These are phyloP conservation scores for Littorina saxatilis DNA, from an alignment of 1,140 invertebrate species.

Conservation along the genomic window DNA sequence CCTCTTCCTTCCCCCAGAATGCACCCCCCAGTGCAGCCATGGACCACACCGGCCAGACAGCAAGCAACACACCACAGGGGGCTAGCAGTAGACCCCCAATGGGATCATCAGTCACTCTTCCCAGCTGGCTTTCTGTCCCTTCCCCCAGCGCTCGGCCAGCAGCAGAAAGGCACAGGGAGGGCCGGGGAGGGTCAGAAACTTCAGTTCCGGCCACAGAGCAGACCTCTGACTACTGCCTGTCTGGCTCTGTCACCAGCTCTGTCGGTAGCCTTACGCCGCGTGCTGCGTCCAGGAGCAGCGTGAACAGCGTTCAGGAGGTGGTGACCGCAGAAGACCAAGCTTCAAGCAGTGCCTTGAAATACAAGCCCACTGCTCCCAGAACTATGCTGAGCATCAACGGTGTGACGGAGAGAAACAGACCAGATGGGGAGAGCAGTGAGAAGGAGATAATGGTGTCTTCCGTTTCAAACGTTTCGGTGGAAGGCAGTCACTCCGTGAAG, in stretches of 20 bases:
- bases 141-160: neutral
- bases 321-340: neutral
- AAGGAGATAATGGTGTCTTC: neutral
- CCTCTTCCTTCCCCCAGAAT: too few species aligned
- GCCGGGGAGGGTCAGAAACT: neutral
- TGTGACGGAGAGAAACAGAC: neutral
- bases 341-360: neutral
- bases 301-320: conserved; percentile 4
- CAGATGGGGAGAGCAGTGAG: neutral
- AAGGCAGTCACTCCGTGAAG: neutral
- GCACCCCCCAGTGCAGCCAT: too few species aligned
- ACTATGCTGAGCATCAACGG: conserved; percentile 18
- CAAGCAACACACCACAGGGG: neutral
- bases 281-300: neutral
- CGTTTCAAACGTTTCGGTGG: neutral
- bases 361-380: neutral
- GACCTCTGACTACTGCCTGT: neutral
- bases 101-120: conserved; percentile 6
- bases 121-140: conserved; percentile 10
- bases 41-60: neutral
- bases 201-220: neutral
- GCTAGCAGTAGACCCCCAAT: neutral
- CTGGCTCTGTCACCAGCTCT: conserved; percentile 5
- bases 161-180: neutral
- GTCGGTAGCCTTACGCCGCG: neutral